A percentile compares a stretch with the other conserved stretches of the same genome.
Evolutionary conservation across 2,113 vertebrate species (phyloP).

Genomic region (Tauraco erythrolophus): DNA sequence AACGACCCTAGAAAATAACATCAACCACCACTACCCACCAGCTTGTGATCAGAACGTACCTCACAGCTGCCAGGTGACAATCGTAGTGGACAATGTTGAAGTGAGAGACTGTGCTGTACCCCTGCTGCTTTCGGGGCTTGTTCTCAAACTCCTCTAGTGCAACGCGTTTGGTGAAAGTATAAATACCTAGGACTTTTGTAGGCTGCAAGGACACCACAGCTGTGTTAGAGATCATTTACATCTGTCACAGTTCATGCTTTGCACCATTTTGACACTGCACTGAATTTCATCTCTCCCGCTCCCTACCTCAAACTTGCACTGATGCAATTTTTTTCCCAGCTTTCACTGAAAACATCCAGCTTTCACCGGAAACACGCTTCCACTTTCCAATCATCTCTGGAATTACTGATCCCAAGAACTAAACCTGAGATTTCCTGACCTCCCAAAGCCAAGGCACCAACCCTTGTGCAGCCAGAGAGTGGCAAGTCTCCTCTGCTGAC

Average conservation of each 20-base stretch:
- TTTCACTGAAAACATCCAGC: neutral
- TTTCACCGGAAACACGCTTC: neutral
- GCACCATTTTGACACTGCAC: neutral
- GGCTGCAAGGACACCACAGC: slow-evolving; percentile 77
- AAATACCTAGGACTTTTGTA: slow-evolving; percentile 96
- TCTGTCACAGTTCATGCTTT: neutral
- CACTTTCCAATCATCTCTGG: neutral
- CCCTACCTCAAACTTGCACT: neutral
- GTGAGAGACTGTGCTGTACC: slow-evolving; percentile 98
- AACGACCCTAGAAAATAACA: fast-evolving
- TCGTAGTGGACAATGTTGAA: slow-evolving; percentile 99
- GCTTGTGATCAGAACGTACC: slow-evolving; percentile 67
- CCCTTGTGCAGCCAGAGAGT: neutral
- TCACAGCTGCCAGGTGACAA: slow-evolving; percentile 95
- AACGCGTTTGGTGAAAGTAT: slow-evolving; percentile 98
- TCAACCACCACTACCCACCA: neutral
- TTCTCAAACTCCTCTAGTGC: slow-evolving; percentile 95
- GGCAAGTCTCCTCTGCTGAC: neutral
- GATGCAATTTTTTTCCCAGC: neutral
- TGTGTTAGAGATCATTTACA: neutral
- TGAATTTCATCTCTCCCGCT: neutral
- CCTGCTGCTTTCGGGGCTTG: slow-evolving; percentile 97
- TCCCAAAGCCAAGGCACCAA: neutral
- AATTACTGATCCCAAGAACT: neutral
- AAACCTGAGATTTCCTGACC: neutral